A percentile compares a stretch with the other conserved stretches of the same genome.
phyloP scores from a whole-genome alignment of 2,797 vertebrate species.

The Sternotherus odoratus region DNA sequence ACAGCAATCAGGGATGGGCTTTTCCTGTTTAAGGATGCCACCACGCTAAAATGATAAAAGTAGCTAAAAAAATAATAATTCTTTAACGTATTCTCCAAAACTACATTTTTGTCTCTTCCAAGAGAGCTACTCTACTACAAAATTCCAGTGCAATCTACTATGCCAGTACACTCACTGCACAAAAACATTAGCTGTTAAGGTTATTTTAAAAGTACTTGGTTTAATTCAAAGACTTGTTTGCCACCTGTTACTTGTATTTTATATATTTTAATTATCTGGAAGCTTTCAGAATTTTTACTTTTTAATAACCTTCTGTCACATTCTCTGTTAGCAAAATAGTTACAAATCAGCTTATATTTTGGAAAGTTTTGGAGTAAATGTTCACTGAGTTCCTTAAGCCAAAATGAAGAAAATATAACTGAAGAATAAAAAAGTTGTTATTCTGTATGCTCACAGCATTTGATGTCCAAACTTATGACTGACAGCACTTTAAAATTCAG shows the following conservation, averaged over 20 bases:
- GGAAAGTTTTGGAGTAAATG: accelerated
- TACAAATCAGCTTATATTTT: slow-evolving; percentile 31
- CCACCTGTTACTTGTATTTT: slow-evolving; percentile 74
- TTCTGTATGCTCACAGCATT: background rate
- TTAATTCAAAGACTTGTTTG: slow-evolving; percentile 76
- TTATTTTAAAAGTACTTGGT: slow-evolving; percentile 72
- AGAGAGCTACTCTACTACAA: slow-evolving; percentile 10
- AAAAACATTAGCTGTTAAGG: slow-evolving; percentile 62
- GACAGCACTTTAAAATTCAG: background rate
- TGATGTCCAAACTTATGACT: slow-evolving; percentile 16
- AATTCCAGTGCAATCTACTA: slow-evolving; percentile 44
- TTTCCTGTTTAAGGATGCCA: background rate
- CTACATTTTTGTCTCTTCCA: background rate
- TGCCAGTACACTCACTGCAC: slow-evolving; percentile 51
- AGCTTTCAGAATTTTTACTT: slow-evolving; percentile 68
- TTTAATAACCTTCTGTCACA: slow-evolving; percentile 73
- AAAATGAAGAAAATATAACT: background rate
- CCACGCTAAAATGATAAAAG: background rate
- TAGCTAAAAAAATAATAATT: background rate
- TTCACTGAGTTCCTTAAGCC: background rate
- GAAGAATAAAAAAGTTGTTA: background rate
- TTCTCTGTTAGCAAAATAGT: slow-evolving; percentile 55
- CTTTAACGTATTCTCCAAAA: slow-evolving; percentile 21
- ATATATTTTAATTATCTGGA: slow-evolving; percentile 76
- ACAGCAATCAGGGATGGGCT: background rate